Percentiles rank a stretch among this genome's conserved stretches.
Conservation (phyloP, 2,888 invertebrate species). For the Orthosia cruda region DNA sequence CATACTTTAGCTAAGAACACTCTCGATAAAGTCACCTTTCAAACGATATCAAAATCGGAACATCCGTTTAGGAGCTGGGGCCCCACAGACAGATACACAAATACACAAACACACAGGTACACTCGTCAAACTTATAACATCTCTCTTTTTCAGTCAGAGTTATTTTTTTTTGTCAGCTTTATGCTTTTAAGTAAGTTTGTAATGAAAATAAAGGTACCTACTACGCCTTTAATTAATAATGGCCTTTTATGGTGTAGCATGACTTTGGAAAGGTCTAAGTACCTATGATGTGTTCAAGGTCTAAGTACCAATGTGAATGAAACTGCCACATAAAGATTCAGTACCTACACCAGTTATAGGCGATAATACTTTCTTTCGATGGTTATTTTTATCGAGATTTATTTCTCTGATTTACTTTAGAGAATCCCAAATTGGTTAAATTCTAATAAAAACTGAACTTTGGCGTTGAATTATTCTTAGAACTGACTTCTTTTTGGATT, state of each 20-base stretch:
- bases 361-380: conserved; percentile 26
- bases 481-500: too few relatives aligned
- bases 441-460: too few relatives aligned
- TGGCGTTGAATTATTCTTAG: too few relatives aligned
- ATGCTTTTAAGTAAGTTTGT: background rate
- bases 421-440: background rate
- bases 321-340: conserved; percentile 41
- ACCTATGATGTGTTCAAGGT: background rate
- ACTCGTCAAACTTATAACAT: too few relatives aligned
- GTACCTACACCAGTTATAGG: conserved; percentile 5
- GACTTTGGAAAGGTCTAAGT: background rate
- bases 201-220: background rate
- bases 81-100: too few relatives aligned
- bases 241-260: background rate
- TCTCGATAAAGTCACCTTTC: too few relatives aligned
- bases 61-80: too few relatives aligned
- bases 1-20: too few relatives aligned
- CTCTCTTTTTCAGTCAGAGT: too few relatives aligned
- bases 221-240: conserved; percentile 13
- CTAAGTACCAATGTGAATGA: background rate
- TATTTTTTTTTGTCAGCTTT: background rate
- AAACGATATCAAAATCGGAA: too few relatives aligned
- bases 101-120: too few relatives aligned
- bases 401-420: background rate
- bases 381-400: conserved; percentile 33